Evolutionary conservation across 2,888 invertebrate genomes (phyloP).

Genomic region (Parascotia fuliginaria): DNA sequence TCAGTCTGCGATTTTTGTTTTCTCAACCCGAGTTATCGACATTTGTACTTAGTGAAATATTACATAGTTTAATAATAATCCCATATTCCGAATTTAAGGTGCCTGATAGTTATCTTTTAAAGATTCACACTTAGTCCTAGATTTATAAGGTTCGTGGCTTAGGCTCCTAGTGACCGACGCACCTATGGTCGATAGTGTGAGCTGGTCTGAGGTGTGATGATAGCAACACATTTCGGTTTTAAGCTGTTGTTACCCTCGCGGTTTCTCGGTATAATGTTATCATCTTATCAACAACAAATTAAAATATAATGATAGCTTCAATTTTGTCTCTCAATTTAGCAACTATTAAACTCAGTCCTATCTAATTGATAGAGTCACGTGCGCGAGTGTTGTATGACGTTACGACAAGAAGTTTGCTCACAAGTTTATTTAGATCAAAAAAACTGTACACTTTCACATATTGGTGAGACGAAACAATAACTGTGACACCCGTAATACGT

Average conservation of each 20-base stretch:
- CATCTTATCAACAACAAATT: conserved; percentile 15
- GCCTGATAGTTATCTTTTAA: no score
- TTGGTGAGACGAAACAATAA: conserved; percentile 28
- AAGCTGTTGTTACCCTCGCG: neutral
- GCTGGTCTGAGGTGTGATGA: no score
- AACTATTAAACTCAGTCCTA: conserved; percentile 17
- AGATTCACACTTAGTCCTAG: no score
- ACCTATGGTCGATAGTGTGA: no score
- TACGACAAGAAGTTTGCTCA: conserved; percentile 22
- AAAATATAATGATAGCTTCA: conserved; percentile 28
- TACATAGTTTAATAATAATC: no score
- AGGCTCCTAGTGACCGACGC: no score
- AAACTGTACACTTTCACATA: conserved; percentile 39
- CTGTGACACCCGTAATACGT: conserved; percentile 11
- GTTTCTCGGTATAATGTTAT: neutral
- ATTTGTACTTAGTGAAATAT: no score
- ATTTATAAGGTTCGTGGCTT: no score
- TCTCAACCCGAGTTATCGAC: no score
- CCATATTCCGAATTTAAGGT: no score
- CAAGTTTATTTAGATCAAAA: conserved; percentile 35
- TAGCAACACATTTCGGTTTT: no score
- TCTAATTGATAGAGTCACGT: conserved; percentile 37
- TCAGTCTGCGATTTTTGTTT: no score
- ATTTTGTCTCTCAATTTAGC: conserved; percentile 32
- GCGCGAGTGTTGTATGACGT: conserved; percentile 31